These are phyloP conservation scores for Lynx canadensis DNA, from an alignment of 2,113 vertebrate genomes.

Conservation along the genomic window DNA sequence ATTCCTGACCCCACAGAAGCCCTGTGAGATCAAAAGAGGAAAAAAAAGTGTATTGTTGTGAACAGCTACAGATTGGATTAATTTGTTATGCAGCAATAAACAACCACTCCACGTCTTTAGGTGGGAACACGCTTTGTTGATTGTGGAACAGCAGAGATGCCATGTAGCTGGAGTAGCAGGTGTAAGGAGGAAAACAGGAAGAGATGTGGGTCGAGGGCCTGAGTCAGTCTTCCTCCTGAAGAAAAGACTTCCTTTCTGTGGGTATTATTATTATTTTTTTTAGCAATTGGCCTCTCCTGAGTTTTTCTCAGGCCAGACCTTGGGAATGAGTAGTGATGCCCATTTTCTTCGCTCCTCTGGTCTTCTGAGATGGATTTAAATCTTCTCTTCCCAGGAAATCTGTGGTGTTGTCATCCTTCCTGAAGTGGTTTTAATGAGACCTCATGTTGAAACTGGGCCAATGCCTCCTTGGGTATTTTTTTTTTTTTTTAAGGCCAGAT, in stretches of 20 bases:
- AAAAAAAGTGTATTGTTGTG: not conserved
- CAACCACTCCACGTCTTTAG: not conserved
- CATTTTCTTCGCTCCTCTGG: constrained; percentile 26
- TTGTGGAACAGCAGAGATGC: not conserved
- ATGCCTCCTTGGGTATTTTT: not conserved
- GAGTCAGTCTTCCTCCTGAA: constrained; percentile 54
- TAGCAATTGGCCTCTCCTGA: constrained; percentile 43
- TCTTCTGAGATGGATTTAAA: constrained; percentile 60
- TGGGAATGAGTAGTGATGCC: constrained; percentile 56
- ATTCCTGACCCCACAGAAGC: not conserved
- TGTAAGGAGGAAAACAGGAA: not conserved
- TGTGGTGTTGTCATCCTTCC: constrained; percentile 69
- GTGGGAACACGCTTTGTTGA: not conserved
- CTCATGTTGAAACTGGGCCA: constrained; percentile 61
- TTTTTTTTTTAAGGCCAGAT: constrained; percentile 36
- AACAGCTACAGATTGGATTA: not conserved
- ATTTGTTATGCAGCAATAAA: not conserved
- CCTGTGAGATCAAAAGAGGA: not conserved
- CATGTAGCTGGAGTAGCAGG: not conserved
- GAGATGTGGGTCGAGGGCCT: not conserved
- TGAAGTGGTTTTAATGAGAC: constrained; percentile 71
- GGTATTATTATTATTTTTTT: constrained; percentile 53
- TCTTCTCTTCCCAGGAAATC: constrained; percentile 61
- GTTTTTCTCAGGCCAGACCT: constrained; percentile 69
- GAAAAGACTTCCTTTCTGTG: constrained; percentile 34